A percentile compares a stretch with the other conserved stretches of the same genome.
These are phyloP conservation scores for Sylvia atricapilla DNA, from an alignment of 2,113 vertebrate genomes.

Conservation along the genomic window DNA sequence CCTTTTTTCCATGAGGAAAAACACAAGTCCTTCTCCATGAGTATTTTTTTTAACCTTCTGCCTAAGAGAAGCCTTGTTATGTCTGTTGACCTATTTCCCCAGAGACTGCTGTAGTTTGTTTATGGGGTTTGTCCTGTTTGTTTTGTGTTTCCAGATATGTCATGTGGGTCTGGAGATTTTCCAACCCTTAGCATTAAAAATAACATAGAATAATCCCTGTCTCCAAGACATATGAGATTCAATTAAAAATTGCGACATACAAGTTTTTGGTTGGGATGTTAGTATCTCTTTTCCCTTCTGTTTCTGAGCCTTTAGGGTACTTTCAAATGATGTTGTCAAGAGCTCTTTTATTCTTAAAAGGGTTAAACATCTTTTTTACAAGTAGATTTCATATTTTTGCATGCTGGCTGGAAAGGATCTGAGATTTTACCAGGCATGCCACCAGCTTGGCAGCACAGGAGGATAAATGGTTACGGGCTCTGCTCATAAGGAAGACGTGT, in stretches of 20 bases:
- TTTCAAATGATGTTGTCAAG: neutral
- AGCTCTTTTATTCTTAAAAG: neutral
- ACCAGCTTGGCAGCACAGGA: neutral
- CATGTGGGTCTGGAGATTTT: constrained; percentile 25
- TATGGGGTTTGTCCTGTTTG: constrained; percentile 41
- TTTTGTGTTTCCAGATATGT: constrained; percentile 44
- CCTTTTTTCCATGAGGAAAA: neutral
- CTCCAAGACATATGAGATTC: neutral
- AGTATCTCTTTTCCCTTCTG: neutral
- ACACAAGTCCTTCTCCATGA: neutral
- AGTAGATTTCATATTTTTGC: neutral
- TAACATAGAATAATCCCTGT: neutral
- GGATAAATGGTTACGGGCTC: neutral
- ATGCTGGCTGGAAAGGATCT: neutral
- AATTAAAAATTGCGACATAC: neutral
- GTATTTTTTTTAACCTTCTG: neutral
- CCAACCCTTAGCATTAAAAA: constrained; percentile 22
- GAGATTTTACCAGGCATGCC: neutral
- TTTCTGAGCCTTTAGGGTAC: neutral
- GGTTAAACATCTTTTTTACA: neutral
- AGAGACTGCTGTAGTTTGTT: constrained; percentile 38
- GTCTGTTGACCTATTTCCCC: constrained; percentile 21
- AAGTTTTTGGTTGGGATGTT: neutral
- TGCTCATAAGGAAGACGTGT: neutral
- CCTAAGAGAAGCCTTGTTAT: neutral